A percentile compares a stretch with the other conserved stretches of the same genome.
Evolutionary conservation across 23 tunicate species (phyloP).

Genomic region (Diplosoma virens): DNA sequence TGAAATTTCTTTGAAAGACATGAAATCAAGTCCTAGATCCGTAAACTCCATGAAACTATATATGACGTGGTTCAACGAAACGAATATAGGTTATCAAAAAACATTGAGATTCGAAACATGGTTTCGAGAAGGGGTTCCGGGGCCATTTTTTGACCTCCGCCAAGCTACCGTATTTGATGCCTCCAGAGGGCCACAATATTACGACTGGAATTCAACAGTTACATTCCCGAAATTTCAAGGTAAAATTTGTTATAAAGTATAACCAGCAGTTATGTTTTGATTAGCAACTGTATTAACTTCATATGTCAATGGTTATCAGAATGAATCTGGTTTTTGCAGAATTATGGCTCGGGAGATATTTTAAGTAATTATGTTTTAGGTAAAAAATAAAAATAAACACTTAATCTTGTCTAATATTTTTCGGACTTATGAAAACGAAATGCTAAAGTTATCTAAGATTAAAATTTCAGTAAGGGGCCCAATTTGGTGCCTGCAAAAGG

Average conservation of each 20-base stretch:
- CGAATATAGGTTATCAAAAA: not conserved
- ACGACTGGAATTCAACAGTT: conserved; percentile 26
- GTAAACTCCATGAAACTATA: not conserved
- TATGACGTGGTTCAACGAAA: conserved; percentile 9
- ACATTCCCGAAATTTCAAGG: conserved; percentile 10
- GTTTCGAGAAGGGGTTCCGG: not conserved
- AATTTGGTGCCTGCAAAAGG: no score
- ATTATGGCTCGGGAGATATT: no score
- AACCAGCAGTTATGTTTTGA: not conserved
- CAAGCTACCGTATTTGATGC: not conserved
- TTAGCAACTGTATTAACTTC: not conserved
- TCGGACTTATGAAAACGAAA: no score
- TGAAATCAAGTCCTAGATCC: not conserved
- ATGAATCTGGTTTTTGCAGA: no score
- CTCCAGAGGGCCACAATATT: not conserved
- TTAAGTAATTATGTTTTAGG: no score
- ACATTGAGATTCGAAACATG: not conserved
- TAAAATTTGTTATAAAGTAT: not conserved
- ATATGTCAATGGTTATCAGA: not conserved
- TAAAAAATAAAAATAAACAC: no score
- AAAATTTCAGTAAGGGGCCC: no score
- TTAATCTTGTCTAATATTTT: no score
- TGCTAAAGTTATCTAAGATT: no score
- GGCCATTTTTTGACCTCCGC: conserved; percentile 23
- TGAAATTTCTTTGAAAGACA: conserved; percentile 1